Conservation (phyloP, 2,113 vertebrate genomes). For the Xenopus borealis region DNA sequence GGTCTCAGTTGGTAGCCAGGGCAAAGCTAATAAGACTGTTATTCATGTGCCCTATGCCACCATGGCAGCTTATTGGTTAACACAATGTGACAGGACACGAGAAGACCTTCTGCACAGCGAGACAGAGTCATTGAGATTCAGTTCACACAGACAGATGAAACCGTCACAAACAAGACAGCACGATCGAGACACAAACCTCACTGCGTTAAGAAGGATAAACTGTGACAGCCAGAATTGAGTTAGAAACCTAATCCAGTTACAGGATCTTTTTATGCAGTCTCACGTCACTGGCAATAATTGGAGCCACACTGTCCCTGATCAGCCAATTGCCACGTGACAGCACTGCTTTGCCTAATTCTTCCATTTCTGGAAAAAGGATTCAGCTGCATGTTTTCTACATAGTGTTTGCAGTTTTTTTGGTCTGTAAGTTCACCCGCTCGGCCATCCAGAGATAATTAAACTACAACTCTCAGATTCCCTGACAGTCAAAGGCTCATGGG, state of each 20-base stretch:
- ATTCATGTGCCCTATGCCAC: background rate
- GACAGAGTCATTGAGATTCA: slow-evolving; percentile 31
- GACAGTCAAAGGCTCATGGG: too few species aligned
- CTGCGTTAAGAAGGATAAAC: slow-evolving; percentile 48
- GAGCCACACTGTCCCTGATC: slow-evolving; percentile 42
- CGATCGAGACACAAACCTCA: slow-evolving; percentile 48
- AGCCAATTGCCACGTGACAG: slow-evolving; percentile 31
- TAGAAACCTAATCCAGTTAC: slow-evolving; percentile 57
- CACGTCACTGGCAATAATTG: slow-evolving; percentile 51
- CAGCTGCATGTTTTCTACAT: background rate
- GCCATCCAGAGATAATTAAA: too few species aligned
- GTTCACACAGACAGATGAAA: slow-evolving; percentile 14
- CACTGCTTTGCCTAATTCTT: slow-evolving; percentile 15
- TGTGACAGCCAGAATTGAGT: slow-evolving; percentile 48
- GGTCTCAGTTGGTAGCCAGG: background rate
- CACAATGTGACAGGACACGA: background rate
- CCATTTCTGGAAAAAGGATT: slow-evolving; percentile 3
- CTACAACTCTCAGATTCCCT: too few species aligned
- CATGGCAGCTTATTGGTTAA: background rate
- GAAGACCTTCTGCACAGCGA: slow-evolving; percentile 5
- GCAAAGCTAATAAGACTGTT: background rate
- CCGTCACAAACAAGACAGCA: slow-evolving; percentile 27
- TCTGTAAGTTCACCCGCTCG: too few species aligned
- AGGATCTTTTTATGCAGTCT: slow-evolving; percentile 48
- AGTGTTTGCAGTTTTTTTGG: background rate